Percentiles rank a stretch among this genome's conserved stretches.
Conservation (phyloP, 1,140 invertebrate genomes). For the Andricus grossulariae region DNA sequence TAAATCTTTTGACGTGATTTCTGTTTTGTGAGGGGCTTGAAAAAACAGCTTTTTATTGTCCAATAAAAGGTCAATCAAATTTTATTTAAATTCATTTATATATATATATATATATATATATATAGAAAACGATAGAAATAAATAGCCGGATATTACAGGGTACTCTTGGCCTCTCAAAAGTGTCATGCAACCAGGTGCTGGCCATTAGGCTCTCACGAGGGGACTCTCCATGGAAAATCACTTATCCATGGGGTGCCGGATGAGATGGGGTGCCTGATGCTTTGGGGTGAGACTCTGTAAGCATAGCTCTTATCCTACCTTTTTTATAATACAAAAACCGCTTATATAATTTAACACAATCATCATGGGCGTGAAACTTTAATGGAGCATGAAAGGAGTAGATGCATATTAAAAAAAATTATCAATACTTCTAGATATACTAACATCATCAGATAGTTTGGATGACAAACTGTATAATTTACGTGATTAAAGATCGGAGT, state of each 20-base stretch:
- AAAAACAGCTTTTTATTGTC: no score
- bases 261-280: constrained; percentile 20
- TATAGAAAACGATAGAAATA: not conserved
- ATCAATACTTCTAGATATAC: no score
- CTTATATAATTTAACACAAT: constrained; percentile 17
- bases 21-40: no score
- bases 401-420: no score
- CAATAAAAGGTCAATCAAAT: no score
- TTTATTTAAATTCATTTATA: no score
- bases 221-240: constrained; percentile 13
- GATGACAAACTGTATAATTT: no score
- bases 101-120: no score
- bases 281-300: constrained; percentile 12
- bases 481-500: no score
- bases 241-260: constrained; percentile 15
- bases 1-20: no score
- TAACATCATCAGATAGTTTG: no score
- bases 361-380: constrained; percentile 10
- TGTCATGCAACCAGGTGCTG: constrained; percentile 17
- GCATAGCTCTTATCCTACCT: constrained; percentile 11
- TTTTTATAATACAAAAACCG: constrained; percentile 13
- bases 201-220: not conserved
- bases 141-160: not conserved
- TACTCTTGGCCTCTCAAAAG: not conserved
- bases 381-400: not conserved